Conservation (phyloP, 2,113 vertebrate species). For the Oryzias curvinotus region DNA sequence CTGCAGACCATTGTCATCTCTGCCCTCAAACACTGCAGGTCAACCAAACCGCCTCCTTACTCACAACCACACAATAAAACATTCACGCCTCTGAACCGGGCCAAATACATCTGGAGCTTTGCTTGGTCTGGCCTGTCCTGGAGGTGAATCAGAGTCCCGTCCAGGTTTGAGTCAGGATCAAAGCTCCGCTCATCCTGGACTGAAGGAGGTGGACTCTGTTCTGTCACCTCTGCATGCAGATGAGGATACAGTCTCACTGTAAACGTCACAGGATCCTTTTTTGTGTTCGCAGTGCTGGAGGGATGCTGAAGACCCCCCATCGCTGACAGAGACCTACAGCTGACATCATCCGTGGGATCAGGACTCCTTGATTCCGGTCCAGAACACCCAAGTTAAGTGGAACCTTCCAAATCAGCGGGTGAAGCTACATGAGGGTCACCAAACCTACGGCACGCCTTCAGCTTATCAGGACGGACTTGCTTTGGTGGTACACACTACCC, state of each 20-base stretch:
- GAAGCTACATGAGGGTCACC: too few relatives aligned
- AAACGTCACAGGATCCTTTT: neutral
- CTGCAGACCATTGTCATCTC: slow-evolving; percentile 1
- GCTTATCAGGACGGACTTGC: too few relatives aligned
- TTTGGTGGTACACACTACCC: too few relatives aligned
- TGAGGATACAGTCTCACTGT: neutral
- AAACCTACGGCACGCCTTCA: too few relatives aligned
- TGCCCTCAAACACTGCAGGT: neutral
- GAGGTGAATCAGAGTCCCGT: neutral
- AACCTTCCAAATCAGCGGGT: too few relatives aligned
- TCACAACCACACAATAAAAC: too few relatives aligned
- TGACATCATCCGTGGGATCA: slow-evolving; percentile 1
- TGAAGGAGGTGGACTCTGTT: neutral
- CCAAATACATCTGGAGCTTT: too few relatives aligned
- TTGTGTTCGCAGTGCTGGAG: slow-evolving; percentile 8
- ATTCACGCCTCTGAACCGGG: too few relatives aligned
- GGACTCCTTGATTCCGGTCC: neutral
- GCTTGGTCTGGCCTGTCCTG: too few relatives aligned
- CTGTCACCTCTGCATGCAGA: neutral
- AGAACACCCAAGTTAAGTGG: neutral
- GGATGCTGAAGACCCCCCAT: slow-evolving; percentile 2
- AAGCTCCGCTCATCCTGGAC: neutral
- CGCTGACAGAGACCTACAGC: neutral
- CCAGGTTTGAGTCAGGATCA: neutral
- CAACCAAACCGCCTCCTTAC: neutral